Conservation (phyloP, 2,888 invertebrate genomes). For the Lasioglossum figueresi region DNA sequence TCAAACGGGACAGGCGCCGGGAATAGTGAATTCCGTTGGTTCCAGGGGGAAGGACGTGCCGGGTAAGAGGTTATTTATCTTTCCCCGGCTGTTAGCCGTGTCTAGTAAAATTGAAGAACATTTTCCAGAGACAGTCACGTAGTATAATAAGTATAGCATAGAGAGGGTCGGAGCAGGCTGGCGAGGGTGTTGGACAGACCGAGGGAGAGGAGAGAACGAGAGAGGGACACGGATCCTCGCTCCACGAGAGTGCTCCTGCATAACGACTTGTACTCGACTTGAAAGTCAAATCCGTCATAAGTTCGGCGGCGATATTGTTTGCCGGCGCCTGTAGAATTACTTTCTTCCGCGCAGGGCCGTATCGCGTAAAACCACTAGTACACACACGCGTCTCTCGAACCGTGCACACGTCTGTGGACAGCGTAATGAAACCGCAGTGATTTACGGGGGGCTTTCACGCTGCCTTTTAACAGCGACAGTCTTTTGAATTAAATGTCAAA, state of each 20-base stretch:
- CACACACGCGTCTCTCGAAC: not conserved
- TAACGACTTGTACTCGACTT: slow-evolving; percentile 64
- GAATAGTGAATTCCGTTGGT: slow-evolving; percentile 42
- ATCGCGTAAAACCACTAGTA: not conserved
- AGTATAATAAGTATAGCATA: slow-evolving; percentile 59
- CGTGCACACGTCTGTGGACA: not conserved
- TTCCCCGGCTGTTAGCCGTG: slow-evolving; percentile 67
- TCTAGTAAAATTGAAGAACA: slow-evolving; percentile 66
- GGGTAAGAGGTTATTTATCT: slow-evolving; percentile 71
- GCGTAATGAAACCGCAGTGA: slow-evolving; percentile 48
- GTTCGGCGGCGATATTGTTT: slow-evolving; percentile 46
- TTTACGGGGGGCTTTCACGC: slow-evolving; percentile 35
- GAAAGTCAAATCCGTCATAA: slow-evolving; percentile 68
- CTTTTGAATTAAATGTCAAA: slow-evolving; percentile 33
- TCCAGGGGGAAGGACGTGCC: slow-evolving; percentile 42
- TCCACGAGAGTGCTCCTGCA: slow-evolving; percentile 52
- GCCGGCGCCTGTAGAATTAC: slow-evolving; percentile 38
- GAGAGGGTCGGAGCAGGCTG: slow-evolving; percentile 4
- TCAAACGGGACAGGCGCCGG: slow-evolving; percentile 13
- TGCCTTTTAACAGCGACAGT: not conserved
- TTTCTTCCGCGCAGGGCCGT: slow-evolving; percentile 19
- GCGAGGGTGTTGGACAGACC: slow-evolving; percentile 41
- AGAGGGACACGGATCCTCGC: slow-evolving; percentile 30
- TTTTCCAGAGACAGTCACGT: slow-evolving; percentile 69
- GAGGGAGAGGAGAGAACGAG: slow-evolving; percentile 22